Percentiles rank a stretch among this genome's conserved stretches.
phyloP scores from a whole-genome alignment of 2,797 vertebrate genomes.

The Hypotaenidia philippensis region DNA sequence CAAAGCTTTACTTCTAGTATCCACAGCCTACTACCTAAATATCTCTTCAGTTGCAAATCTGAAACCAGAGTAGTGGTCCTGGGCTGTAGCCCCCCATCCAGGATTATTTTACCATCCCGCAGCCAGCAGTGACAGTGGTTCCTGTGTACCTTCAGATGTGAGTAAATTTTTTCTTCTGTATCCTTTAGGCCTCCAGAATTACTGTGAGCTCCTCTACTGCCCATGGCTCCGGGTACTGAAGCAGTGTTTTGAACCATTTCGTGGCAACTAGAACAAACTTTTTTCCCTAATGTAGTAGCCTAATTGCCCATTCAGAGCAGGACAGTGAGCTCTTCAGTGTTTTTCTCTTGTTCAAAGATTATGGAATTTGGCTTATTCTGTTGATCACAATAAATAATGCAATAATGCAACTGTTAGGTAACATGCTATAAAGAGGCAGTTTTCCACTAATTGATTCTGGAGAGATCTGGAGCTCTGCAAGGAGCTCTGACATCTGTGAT shows the following conservation, averaged over 20 bases:
- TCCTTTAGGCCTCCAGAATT: background rate
- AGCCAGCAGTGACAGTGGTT: background rate
- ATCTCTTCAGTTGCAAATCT: background rate
- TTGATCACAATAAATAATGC: background rate
- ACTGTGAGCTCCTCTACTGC: background rate
- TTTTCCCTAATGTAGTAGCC: background rate
- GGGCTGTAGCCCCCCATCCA: background rate
- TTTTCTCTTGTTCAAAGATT: background rate
- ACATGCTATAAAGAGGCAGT: background rate
- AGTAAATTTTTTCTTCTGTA: background rate
- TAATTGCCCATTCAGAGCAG: background rate
- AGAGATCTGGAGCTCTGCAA: background rate
- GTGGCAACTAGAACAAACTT: background rate
- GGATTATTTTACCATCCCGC: background rate
- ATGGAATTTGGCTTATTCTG: background rate
- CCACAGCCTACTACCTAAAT: background rate
- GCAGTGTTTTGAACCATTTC: background rate
- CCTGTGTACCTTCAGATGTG: background rate
- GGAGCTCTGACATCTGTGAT: background rate
- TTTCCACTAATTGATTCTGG: background rate
- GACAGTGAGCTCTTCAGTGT: background rate
- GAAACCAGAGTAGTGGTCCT: background rate
- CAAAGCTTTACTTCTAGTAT: background rate
- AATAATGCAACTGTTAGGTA: background rate
- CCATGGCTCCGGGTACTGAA: background rate